Base-by-base conservation (phyloP, 2,113 vertebrate species). In the Gavialis gangeticus region DNA sequence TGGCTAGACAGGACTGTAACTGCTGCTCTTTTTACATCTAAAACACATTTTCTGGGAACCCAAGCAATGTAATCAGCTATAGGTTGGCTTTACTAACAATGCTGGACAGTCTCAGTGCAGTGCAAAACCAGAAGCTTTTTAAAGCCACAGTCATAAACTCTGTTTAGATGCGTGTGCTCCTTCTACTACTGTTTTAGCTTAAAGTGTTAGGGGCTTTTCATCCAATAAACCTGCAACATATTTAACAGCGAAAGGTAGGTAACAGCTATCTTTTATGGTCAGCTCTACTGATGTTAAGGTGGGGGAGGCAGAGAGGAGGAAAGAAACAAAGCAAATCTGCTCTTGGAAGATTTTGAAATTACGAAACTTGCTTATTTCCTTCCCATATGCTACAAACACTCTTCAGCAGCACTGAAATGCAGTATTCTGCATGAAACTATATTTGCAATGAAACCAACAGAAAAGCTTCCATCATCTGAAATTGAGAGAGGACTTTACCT, bases 161-260 rank as follows among this genome's bases (percentile, higher is more conserved):
- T 87, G 81, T 91, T 91, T 91, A 92, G 73, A 79, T 81, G 46
- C 93, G 25, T 95, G 96, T 95, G 87, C 60, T 71, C 24, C 17
- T 93, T 69, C 76, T 94, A 69, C 87, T 75, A 56, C 24, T 84
- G 37, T 92, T 96, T 96, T 92, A 59, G 71, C 84, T 97, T 95
- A 85, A 34, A 34, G 92, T 67, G 92, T 91, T 85, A 90, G 71
- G 91, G 66, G 71, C 93, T 89, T 95, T 95, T 95, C 84, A 82
- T 88, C 59, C 62, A 30, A 34, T 82, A 80, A 95, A 95, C 84
- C 58, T 94, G n/a, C 81, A 69, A 21, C 78, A 75, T 91, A 94
- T 63, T 90, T 93, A 90, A 79, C 10, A 93, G 67, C 62, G 84
- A 88, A 92, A 46, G 66, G 73, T 63, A 94, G 24, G 58, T 67